phyloP scores from a whole-genome alignment of 2,888 invertebrate species.

The Lithophane ornitopus region DNA sequence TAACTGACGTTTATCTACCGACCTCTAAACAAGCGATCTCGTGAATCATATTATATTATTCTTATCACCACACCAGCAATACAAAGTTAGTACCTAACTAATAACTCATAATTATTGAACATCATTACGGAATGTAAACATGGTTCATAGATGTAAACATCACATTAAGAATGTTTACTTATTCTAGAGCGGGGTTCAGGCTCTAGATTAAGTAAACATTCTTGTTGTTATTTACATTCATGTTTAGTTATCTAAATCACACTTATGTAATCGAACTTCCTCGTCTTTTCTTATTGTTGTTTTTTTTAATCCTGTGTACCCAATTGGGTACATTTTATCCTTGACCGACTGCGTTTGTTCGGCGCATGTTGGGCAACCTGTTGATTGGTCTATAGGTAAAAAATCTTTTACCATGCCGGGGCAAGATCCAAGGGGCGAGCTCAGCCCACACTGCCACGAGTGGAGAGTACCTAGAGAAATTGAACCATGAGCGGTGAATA shows the following conservation, averaged over 20 bases:
- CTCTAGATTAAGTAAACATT: too few relatives aligned
- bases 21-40: neutral
- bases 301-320: neutral
- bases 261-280: neutral
- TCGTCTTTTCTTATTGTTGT: neutral
- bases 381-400: neutral
- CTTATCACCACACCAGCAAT: conserved; percentile 1
- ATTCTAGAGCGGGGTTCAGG: too few relatives aligned
- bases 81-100: too few relatives aligned
- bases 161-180: neutral
- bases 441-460: too few relatives aligned
- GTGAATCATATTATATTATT: conserved; percentile 1
- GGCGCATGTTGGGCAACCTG: neutral
- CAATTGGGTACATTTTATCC: neutral
- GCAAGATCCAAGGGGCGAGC: too few relatives aligned
- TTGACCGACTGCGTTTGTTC: neutral
- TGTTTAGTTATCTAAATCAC: neutral
- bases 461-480: neutral
- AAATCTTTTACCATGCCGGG: neutral
- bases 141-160: neutral
- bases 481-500: neutral
- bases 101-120: neutral
- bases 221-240: too few relatives aligned
- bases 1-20: conserved; percentile 11
- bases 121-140: neutral